Evolutionary conservation across 1,140 invertebrate species (phyloP), one percentile per base, ranked within the genome.

Genomic region (Mercenaria mercenaria): DNA sequence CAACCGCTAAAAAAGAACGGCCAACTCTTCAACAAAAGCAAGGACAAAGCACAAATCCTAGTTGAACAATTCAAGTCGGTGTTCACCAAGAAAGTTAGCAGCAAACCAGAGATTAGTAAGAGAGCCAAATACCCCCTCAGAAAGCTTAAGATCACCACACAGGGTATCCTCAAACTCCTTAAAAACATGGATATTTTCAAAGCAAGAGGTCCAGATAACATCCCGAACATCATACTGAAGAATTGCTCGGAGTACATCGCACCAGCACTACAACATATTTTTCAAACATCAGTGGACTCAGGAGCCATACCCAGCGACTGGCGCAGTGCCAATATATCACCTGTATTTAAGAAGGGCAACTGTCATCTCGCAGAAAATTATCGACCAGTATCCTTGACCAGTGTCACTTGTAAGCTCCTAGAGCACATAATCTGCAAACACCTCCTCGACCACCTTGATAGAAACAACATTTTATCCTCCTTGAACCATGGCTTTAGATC

Each of bases 341-440:
- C 32, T 29, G 64, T 87, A 29, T 79, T 84, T 50, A 82, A 79
- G 32, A 80, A 67, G 43, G 80, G 81, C 10, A 59, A 91, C 41
- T 11, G 3, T 23, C 67, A 64, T 37, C 41, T 50, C 47, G 29
- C 77, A 43, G 52, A 80, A 64, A 88, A 87, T 29, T 91, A 82
- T 59, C 23, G 67, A 13, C 67, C 79, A 11, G 64, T 81, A 8
- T 82, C 64, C 10, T 56, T 88, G 0, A 82, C 34, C n/a, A 72
- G 13, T 15, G 43, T 88, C 15, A 26, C 76, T 20, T 88, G 69
- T 32, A 84, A 84, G 34, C 26, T n/a, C 4, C 43, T 84, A 61
- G 26, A n/a, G 76, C 90, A 89, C 34, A 91, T 88, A 20, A 89
- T 77, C n/a, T 88, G 80, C 50, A 76, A 76, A 23, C 90, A 91